Evolutionary conservation across 2,888 invertebrate genomes (phyloP), one percentile per base, ranked within the genome.

Genomic region (Tetheella fluctuosa): DNA sequence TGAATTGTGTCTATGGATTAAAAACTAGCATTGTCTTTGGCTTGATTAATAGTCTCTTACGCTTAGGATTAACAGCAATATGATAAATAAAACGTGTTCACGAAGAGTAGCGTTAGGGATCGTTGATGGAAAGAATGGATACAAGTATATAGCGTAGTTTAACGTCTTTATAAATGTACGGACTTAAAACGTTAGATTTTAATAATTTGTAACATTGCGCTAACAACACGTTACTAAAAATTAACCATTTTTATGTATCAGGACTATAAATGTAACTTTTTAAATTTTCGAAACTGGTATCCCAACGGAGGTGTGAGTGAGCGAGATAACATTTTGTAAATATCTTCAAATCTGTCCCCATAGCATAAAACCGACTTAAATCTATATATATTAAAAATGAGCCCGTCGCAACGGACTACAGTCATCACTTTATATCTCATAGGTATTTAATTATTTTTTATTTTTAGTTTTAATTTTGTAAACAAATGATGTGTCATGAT

Each of bases 391-490:
- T 60, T 59, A 60, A 64, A 77, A 70, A 61, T 63, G 13, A 77
- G 84, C 79, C 85, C 85, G 81, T 77, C 65, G 69, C 64, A 69
- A 76, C 79, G 86, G 88, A 80, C 86, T 82, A 71, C 78, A 92
- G 92, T 92, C 92, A 91, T 90, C 89, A 88, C 80, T 89, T 42
- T 42, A 87, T 92, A 91, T 91, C 92, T 93, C 92, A 91, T 92
- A 92, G 92, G 90, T 92, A 91, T 91, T 91, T 91, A 91, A 91
- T 86, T 83, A 72, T 86, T 89, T 86, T 90, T 87, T 88, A 81
- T 75, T 80, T 71, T 70, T 88, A 89, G 86, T 82, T 81, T 86
- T 88, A 87, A 84, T 88, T 89, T 87, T 86, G 83, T 86, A 85
- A 84, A 85, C 80, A 83, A 85, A 85, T 77, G 71, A 84, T 86